Percentiles rank a stretch among this genome's conserved stretches.
phyloP scores from a whole-genome alignment of 2,797 vertebrate species.

The Sternotherus odoratus region DNA sequence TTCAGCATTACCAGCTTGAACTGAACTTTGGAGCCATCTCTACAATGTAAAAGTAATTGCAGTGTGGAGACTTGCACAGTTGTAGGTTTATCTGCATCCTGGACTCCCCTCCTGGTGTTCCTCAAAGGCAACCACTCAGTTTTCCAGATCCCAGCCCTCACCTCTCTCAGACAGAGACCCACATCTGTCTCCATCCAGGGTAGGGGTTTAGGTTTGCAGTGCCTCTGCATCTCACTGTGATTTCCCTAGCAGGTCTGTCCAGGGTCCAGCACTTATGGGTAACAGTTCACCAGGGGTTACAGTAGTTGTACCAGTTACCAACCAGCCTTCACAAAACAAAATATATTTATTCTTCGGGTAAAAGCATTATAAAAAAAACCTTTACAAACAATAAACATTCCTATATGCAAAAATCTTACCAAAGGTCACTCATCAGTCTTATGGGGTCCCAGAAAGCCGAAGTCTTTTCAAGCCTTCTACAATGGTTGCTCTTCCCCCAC shows the following conservation, averaged over 20 bases:
- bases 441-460: neutral
- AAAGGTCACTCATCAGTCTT: neutral
- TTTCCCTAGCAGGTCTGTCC: neutral
- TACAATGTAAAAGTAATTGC: neutral
- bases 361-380: neutral
- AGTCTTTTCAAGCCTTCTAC: neutral
- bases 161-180: neutral
- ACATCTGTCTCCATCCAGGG: neutral
- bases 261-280: neutral
- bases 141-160: neutral
- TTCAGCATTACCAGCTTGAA: neutral
- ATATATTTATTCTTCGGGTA: neutral
- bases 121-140: neutral
- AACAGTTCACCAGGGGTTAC: neutral
- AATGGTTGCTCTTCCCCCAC: neutral
- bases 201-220: neutral
- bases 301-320: neutral
- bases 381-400: neutral
- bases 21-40: no score
- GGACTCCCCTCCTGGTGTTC: neutral
- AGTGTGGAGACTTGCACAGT: neutral
- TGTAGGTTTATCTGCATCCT: neutral
- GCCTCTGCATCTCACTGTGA: neutral
- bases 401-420: neutral
- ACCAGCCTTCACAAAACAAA: neutral